Percentiles rank a stretch among this genome's conserved stretches.
Conservation (phyloP, 2,113 vertebrate species). For the Electrona antarctica region DNA sequence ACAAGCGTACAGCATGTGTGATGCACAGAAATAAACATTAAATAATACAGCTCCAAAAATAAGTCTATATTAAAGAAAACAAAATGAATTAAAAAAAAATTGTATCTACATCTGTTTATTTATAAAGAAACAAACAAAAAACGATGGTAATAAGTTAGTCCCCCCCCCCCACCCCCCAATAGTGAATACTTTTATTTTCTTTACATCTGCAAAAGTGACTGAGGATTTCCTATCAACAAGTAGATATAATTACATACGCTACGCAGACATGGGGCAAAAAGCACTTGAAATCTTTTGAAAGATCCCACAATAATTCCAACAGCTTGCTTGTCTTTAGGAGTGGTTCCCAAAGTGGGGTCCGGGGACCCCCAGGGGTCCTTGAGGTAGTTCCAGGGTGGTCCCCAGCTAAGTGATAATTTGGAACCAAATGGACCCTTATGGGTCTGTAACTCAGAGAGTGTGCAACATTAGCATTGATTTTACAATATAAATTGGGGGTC, state of each 20-base stretch:
- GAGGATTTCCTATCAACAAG: conserved; percentile 43
- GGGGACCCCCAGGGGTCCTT: no score
- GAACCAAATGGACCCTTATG: no score
- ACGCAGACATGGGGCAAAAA: conserved; percentile 24
- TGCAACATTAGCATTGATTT: no score
- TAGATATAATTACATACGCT: conserved; percentile 33
- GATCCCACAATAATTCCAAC: not conserved
- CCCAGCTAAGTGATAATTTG: no score
- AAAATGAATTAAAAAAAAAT: conserved; percentile 46
- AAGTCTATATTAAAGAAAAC: conserved; percentile 61
- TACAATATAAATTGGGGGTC: no score
- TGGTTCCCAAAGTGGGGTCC: no score
- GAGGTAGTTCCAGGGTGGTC: no score
- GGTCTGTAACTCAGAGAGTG: no score
- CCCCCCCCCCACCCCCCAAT: no score
- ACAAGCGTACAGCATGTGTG: conserved; percentile 20
- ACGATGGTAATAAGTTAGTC: conserved; percentile 65
- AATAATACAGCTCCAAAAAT: conserved; percentile 70
- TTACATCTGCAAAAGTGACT: conserved; percentile 56
- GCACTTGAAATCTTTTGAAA: conserved; percentile 7
- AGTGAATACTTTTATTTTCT: conserved; percentile 44
- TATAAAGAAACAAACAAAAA: conserved; percentile 62
- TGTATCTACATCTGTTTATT: conserved; percentile 69
- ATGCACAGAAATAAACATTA: conserved; percentile 57
- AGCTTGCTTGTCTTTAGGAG: not conserved